phyloP scores from a whole-genome alignment of 2,888 invertebrate genomes.

The Standfussiana lucernea region DNA sequence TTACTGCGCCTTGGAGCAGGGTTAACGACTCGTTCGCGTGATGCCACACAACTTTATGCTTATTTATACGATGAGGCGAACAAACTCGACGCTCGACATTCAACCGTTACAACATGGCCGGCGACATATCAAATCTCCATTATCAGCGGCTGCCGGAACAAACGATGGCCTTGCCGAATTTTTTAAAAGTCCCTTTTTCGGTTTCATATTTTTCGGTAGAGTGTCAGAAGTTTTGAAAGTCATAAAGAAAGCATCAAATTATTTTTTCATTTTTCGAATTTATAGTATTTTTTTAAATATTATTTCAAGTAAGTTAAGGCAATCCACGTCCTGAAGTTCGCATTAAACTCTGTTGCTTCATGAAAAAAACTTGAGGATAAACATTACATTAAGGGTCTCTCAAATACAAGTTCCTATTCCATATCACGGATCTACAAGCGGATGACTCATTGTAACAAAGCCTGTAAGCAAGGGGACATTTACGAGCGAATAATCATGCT shows the following conservation, averaged over 20 bases:
- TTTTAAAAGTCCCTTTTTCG: slow-evolving; percentile 42
- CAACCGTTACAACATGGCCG: slow-evolving; percentile 80
- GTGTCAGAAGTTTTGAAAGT: slow-evolving; percentile 27
- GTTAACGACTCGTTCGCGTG: slow-evolving; percentile 89
- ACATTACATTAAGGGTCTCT: not conserved
- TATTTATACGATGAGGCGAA: slow-evolving; percentile 87
- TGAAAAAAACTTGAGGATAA: not conserved
- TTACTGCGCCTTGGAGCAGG: slow-evolving; percentile 84
- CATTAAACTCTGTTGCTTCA: not conserved
- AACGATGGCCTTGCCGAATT: slow-evolving; percentile 66
- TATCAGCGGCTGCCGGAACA: slow-evolving; percentile 77
- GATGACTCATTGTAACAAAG: slow-evolving; percentile 32
- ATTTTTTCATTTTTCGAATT: not conserved
- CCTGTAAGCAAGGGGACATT: slow-evolving; percentile 42
- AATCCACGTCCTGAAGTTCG: not conserved
- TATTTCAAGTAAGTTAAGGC: not conserved
- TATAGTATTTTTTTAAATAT: not conserved
- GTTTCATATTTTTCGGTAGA: slow-evolving; percentile 41
- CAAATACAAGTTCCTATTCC: slow-evolving; percentile 3
- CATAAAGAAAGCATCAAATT: not conserved
- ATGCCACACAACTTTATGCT: slow-evolving; percentile 85
- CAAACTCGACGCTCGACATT: slow-evolving; percentile 82
- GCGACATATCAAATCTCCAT: slow-evolving; percentile 88
- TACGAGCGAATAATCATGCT: slow-evolving; percentile 52
- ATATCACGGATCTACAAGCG: slow-evolving; percentile 30